phyloP scores from a whole-genome alignment of 2,888 invertebrate species.

The Rhabditoides inermis region DNA sequence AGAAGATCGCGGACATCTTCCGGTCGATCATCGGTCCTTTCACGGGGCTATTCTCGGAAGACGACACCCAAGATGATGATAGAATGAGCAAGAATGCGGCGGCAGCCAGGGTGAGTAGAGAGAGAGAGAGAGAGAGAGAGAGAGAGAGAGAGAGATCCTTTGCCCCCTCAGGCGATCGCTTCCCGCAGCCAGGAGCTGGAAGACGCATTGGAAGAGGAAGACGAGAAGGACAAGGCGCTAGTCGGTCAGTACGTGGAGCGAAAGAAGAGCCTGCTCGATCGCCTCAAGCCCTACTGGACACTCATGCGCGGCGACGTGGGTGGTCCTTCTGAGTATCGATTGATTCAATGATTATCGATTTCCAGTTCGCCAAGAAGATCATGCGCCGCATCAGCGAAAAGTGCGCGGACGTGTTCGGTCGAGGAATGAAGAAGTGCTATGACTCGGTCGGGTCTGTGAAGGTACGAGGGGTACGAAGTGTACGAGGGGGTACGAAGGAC shows the following conservation, averaged over 20 bases:
- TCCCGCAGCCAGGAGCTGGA: no score
- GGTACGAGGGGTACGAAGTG: no score
- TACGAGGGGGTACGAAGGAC: no score
- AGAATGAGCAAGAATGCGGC: slow-evolving; percentile 2
- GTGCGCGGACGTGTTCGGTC: slow-evolving; percentile 37
- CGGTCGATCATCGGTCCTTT: slow-evolving; percentile 20
- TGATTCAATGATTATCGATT: not conserved
- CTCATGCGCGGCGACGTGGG: slow-evolving; percentile 18
- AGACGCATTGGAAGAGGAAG: slow-evolving; percentile 9
- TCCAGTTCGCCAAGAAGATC: slow-evolving; percentile 21
- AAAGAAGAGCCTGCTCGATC: no score
- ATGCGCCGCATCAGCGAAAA: slow-evolving; percentile 25
- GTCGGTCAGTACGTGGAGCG: no score
- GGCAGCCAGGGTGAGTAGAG: slow-evolving; percentile 1
- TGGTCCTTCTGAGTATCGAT: slow-evolving; percentile 14
- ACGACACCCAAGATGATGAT: slow-evolving; percentile 3
- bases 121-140: not conserved
- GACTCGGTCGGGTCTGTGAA: slow-evolving; percentile 15
- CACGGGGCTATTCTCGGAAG: slow-evolving; percentile 4
- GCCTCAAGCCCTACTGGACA: no score
- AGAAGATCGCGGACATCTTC: slow-evolving; percentile 15
- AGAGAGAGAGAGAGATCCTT: no score
- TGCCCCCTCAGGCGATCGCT: no score
- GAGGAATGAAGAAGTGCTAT: slow-evolving; percentile 35
- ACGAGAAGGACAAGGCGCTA: slow-evolving; percentile 7